These are phyloP conservation scores for Parasteatoda tepidariorum DNA, from an alignment of 1,140 invertebrate species.

Conservation along the genomic window DNA sequence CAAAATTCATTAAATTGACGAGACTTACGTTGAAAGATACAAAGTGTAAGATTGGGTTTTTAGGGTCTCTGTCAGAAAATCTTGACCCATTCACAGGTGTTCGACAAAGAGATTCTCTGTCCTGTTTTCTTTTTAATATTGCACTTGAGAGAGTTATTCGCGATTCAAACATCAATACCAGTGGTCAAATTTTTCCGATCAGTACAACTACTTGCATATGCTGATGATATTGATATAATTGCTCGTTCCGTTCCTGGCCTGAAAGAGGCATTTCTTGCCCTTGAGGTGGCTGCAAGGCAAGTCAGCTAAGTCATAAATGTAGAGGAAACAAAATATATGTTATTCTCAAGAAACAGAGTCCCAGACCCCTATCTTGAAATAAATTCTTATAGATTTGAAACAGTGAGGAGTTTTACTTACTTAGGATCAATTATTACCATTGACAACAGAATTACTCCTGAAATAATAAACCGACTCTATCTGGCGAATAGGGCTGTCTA, in stretches of 20 bases:
- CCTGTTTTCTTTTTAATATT: neutral
- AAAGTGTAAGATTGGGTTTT: neutral
- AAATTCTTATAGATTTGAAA: too few relatives aligned
- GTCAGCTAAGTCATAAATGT: neutral
- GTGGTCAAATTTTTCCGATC: neutral
- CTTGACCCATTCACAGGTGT: neutral
- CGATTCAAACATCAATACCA: neutral
- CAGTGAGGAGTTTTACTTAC: too few relatives aligned
- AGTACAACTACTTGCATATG: neutral
- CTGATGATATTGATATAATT: neutral
- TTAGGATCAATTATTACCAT: too few relatives aligned
- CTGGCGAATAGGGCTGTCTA: too few relatives aligned
- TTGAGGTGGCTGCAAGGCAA: neutral
- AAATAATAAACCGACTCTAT: too few relatives aligned
- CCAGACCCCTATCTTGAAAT: too few relatives aligned
- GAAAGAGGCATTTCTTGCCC: neutral
- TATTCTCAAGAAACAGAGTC: too few relatives aligned
- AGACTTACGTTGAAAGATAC: neutral
- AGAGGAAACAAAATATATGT: neutral
- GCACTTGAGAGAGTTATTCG: neutral
- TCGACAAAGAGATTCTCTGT: neutral
- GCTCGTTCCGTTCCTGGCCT: neutral
- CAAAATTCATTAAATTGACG: neutral
- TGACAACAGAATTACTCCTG: too few relatives aligned
- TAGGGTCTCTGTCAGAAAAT: neutral